Percentiles rank a stretch among this genome's conserved stretches.
These are phyloP conservation scores for Triplophysa yarkandensis DNA, from an alignment of 2,797 vertebrate genomes.

Conservation along the genomic window DNA sequence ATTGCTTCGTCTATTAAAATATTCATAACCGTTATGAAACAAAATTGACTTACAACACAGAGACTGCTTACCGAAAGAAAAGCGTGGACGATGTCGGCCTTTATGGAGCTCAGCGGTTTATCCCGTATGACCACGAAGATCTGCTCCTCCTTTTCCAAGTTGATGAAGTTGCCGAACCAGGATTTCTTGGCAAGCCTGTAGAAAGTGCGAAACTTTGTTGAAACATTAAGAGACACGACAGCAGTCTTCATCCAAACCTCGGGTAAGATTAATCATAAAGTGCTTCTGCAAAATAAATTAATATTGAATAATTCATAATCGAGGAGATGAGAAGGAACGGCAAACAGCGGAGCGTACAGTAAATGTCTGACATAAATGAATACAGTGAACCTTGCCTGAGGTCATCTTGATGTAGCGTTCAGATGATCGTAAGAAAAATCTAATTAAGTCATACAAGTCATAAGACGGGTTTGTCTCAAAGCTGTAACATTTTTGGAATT, in stretches of 20 bases:
- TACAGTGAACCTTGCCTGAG: background rate
- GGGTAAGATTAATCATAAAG: constrained; percentile 1
- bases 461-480: background rate
- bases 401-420: background rate
- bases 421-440: background rate
- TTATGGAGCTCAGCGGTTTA: constrained; percentile 98
- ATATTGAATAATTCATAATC: constrained; percentile 33
- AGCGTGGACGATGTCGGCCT: constrained; percentile 97
- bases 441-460: background rate
- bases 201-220: background rate
- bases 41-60: background rate
- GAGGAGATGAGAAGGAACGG: background rate
- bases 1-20: background rate
- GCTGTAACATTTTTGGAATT: background rate
- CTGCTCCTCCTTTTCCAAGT: constrained; percentile 97
- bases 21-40: constrained; percentile 18
- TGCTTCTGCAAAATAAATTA: constrained; percentile 17
- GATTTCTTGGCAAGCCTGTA: constrained; percentile 98
- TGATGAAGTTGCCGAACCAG: constrained; percentile 99
- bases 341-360: background rate
- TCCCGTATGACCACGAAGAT: constrained; percentile 98
- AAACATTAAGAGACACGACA: background rate
- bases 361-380: background rate
- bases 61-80: constrained; percentile 90
- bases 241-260: background rate